Evolutionary conservation across 2,797 vertebrate species (phyloP), one percentile per base, ranked within the genome.

Genomic region (Schizopygopsis pylzovi): DNA sequence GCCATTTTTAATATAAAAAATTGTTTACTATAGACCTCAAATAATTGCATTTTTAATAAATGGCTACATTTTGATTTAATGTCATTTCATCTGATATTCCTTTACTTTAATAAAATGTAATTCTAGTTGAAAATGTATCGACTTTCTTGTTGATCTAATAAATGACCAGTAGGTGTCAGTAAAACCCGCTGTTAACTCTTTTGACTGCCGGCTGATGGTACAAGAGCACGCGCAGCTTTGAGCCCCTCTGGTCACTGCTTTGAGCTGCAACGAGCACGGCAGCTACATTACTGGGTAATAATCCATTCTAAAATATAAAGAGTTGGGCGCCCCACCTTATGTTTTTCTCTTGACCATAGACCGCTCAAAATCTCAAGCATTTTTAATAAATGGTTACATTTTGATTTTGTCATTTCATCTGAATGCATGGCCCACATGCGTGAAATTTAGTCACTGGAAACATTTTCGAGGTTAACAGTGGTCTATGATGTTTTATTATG

Each of bases 141-240:
- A 52, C 12, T 56, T 25, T 28, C 1, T 16, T 82, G 67, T 45
- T 22, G 54, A 6, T 82, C 25, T 73, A 37, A 25, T 49, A 37
- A 47, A 47, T 71, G 16, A 37, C 81, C 81, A 75, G 11, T 37
- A 75, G 81, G 28, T 47, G 81, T 75, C 81, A 13, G 54, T 18
- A 47, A 9, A 63, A n/a, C 16, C 8, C 18, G 22, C 6, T 33
- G 10, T 61, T 61, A 0, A 43, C 61, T 25, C 11, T 1, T 68
- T 13, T 3, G 22, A 61, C 65, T 25, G 1, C 4, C 16, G 9
- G 13, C 8, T 18, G 56, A 78, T 16, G 37, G 4, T 7, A 28
- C 4, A 43, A 1, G 9, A 11, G 33, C 13, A 71, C 2, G 28
- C 5, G 61, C 63, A 37, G 28, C 13, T 65, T 16, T 6, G 52